Evolutionary conservation across 2,888 invertebrate genomes (phyloP).

Genomic region (Anthophora plumipes): DNA sequence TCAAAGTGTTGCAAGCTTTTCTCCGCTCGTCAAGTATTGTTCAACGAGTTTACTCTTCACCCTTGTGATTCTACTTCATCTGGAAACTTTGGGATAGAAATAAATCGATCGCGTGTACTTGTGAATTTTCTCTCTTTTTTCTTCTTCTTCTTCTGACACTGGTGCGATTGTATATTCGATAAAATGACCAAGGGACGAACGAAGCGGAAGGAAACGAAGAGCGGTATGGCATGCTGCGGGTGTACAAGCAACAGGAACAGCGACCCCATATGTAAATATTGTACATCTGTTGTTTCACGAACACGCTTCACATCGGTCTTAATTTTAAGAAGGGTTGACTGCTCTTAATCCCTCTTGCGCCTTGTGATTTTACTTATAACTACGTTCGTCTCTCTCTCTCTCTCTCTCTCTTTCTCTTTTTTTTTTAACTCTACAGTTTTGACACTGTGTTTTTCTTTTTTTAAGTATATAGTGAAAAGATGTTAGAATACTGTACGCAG

Average conservation of each 20-base stretch:
- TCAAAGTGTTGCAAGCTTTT: neutral
- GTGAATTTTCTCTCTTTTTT: neutral
- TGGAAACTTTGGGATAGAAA: no score
- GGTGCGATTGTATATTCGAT: neutral
- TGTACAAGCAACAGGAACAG: conserved; percentile 84
- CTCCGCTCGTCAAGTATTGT: neutral
- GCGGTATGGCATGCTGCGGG: conserved; percentile 81
- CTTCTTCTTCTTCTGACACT: neutral
- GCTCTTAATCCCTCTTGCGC: no score
- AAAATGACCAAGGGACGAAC: conserved; percentile 66
- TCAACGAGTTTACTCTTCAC: neutral
- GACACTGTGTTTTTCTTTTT: no score
- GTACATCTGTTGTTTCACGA: conserved; percentile 26
- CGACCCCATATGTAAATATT: conserved; percentile 82
- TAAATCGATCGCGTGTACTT: no score
- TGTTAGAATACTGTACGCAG: no score
- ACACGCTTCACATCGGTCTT: neutral
- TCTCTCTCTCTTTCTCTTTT: no score
- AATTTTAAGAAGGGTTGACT: neutral
- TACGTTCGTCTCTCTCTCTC: no score
- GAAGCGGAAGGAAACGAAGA: conserved; percentile 74
- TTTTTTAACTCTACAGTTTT: no score
- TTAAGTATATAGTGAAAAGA: no score
- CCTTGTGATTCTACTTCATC: neutral
- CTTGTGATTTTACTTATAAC: no score